Evolutionary conservation across 2,888 invertebrate genomes (phyloP), one percentile per base, ranked within the genome.

Genomic region (Pterostichus madidus): DNA sequence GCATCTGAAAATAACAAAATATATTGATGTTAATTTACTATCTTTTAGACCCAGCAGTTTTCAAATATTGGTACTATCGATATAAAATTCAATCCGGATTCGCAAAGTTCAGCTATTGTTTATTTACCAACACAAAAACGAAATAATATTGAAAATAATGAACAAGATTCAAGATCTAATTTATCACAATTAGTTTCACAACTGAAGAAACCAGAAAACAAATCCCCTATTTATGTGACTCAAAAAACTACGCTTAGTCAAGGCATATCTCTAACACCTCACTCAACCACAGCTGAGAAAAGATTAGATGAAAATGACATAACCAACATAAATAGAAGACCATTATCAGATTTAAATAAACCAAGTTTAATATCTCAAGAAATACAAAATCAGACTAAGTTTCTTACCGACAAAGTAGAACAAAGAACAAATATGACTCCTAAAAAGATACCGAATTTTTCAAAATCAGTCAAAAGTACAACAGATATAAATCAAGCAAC

Each of bases 141-240:
- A 32, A 61, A 8, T 10, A 78, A 61, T 73, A 17, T 6, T 13
- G 24, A 39, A 15, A 61, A 68, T 5, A 64, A 64, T n/a, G 31
- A 17, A 2, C 10, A 52, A 5, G 75, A 53, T 49, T 11, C 71
- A 73, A 56, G 73, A 44, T 73, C 73, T 15, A 71, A 56, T 35
- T 56, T 80, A 39, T 71, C 71, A 2, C 80, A 80, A 56, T 24
- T 80, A 10, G n/a, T 73, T 11, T 73, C 80, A 8, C 68, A 80
- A 39, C 6, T 80, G 24, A 52, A 44, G n/a, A 71, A 73, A 52
- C 35, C 32, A 13, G 71, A 73, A 80, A 35, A 80, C 24, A 73
- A 73, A 44, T 10, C 13, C 3, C 52, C 56, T 15, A 73, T 35
- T 39, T 71, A 39, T 24, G 56, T 80, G 15, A 68, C 80, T 17